Evolutionary conservation across 2,113 vertebrate species (phyloP).

Genomic region (Stigmatopora nigra): DNA sequence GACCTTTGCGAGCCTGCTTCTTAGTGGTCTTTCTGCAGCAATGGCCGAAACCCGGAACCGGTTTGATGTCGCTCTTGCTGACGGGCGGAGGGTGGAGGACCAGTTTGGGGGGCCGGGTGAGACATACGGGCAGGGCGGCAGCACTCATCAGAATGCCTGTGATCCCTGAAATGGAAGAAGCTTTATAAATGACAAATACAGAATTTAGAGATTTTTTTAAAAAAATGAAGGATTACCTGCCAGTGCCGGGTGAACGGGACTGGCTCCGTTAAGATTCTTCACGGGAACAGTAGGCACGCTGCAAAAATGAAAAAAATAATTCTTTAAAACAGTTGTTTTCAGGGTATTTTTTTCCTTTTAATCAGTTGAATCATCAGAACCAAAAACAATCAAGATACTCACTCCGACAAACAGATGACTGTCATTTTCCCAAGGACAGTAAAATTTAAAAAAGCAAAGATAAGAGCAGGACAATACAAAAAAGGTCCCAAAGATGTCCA

Average conservation of each 20-base stretch:
- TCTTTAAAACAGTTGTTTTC: neutral
- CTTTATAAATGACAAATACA: neutral
- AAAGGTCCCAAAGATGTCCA: neutral
- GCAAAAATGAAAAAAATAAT: constrained; percentile 28
- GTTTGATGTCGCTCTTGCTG: constrained; percentile 88
- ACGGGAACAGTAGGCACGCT: constrained; percentile 89
- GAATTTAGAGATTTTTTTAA: too few relatives aligned
- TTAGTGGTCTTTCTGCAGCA: constrained; percentile 90
- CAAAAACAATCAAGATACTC: constrained; percentile 15
- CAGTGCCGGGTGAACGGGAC: constrained; percentile 84
- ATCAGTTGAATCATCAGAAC: neutral
- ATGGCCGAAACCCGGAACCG: constrained; percentile 84
- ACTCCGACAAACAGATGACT: constrained; percentile 46
- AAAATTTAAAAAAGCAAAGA: neutral
- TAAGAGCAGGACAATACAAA: neutral
- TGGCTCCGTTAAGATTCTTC: constrained; percentile 89
- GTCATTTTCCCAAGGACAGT: constrained; percentile 37
- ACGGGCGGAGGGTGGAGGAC: constrained; percentile 86
- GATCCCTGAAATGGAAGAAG: constrained; percentile 71
- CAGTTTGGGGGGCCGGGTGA: constrained; percentile 86
- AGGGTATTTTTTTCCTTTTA: neutral
- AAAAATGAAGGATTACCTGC: constrained; percentile 68
- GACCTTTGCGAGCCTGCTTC: constrained; percentile 90
- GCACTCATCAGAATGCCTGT: constrained; percentile 96
- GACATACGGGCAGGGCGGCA: constrained; percentile 84